phyloP scores from a whole-genome alignment of 2,113 vertebrate genomes.

The Macquaria ambigua region DNA sequence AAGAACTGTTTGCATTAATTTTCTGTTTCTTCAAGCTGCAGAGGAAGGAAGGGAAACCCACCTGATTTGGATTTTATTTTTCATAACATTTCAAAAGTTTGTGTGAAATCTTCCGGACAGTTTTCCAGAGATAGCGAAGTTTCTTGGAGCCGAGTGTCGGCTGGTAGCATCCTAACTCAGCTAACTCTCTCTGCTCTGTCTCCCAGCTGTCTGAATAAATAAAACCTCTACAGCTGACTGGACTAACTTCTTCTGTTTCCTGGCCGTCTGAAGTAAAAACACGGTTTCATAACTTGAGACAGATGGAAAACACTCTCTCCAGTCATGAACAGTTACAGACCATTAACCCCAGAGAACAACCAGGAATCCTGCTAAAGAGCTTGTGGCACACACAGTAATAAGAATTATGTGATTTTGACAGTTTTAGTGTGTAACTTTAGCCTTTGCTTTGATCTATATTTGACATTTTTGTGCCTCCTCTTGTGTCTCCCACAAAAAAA shows the following conservation, averaged over 20 bases:
- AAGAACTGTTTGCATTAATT: neutral
- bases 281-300: conserved; percentile 1
- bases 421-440: neutral
- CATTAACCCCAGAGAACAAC: neutral
- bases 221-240: neutral
- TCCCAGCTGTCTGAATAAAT: conserved; percentile 15
- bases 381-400: neutral
- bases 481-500: neutral
- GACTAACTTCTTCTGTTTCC: neutral
- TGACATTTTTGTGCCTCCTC: neutral
- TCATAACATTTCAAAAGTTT: neutral
- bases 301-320: neutral
- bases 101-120: neutral
- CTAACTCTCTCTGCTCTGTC: neutral
- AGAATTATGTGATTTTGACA: neutral
- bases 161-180: neutral
- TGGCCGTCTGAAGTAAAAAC: neutral
- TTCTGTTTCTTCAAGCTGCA: neutral
- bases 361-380: neutral
- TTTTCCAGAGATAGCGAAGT: conserved; percentile 8
- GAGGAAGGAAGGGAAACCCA: conserved; percentile 1
- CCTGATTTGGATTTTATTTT: conserved; percentile 17
- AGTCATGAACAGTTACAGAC: neutral
- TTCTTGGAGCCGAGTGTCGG: neutral
- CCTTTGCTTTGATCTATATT: neutral